Evolutionary conservation across 1,140 invertebrate species (phyloP).

Genomic region (Ceratosolen fusciceps): DNA sequence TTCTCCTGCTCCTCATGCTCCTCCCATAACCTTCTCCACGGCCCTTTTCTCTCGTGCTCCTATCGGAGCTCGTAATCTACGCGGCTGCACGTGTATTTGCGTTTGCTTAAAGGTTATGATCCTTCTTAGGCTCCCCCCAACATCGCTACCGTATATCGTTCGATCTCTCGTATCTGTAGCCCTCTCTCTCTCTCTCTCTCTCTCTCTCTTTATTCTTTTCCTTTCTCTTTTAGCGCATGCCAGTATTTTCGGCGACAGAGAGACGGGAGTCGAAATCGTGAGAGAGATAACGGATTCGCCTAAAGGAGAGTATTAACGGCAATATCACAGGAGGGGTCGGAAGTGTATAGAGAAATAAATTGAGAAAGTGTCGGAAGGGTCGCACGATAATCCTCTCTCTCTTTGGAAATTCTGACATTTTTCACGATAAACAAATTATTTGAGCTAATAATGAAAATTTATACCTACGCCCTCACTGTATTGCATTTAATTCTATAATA

Average conservation of each 20-base stretch:
- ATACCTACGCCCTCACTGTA: too few species aligned
- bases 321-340: conserved; percentile 9
- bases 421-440: conserved; percentile 19
- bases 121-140: conserved; percentile 59
- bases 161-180: not conserved
- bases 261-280: conserved; percentile 32
- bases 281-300: conserved; percentile 37
- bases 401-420: conserved; percentile 17
- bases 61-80: conserved; percentile 56
- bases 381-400: conserved; percentile 36
- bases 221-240: conserved; percentile 21
- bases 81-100: conserved; percentile 59
- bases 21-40: not conserved
- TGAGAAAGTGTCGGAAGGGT: not conserved
- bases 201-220: conserved; percentile 4
- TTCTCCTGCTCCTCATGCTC: not conserved
- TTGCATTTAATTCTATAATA: too few species aligned
- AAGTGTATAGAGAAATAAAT: conserved; percentile 24
- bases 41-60: conserved; percentile 10
- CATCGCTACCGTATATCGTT: conserved; percentile 33
- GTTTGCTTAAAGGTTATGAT: conserved; percentile 66
- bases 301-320: conserved; percentile 34
- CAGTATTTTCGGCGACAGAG: conserved; percentile 16
- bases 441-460: not conserved
- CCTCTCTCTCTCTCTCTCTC: conserved; percentile 7